Evolutionary conservation across 2,797 vertebrate species (phyloP).

Genomic region (Enteromius unitaeniatus): DNA sequence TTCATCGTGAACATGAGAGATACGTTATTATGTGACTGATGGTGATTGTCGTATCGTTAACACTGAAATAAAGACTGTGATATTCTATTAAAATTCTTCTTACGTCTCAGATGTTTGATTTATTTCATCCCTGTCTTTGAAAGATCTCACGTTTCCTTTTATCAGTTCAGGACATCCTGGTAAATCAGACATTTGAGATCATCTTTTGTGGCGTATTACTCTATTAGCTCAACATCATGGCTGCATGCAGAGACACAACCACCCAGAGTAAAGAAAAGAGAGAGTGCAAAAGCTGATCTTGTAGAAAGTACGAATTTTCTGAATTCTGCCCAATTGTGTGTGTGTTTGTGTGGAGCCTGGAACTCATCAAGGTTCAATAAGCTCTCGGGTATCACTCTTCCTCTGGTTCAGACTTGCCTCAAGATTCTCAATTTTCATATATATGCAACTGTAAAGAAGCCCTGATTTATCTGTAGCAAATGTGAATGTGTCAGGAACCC

Average conservation of each 20-base stretch:
- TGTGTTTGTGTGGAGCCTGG: neutral
- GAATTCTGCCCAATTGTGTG: neutral
- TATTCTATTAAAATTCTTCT: neutral
- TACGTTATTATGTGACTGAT: slow-evolving; percentile 11
- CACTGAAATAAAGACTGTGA: neutral
- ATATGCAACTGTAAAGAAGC: neutral
- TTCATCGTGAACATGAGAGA: neutral
- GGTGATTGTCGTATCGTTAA: neutral
- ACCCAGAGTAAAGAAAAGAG: neutral
- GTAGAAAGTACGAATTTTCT: neutral
- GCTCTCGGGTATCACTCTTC: neutral
- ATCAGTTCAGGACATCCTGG: neutral
- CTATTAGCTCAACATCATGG: neutral
- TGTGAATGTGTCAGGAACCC: neutral
- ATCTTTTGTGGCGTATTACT: neutral
- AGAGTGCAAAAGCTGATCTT: neutral
- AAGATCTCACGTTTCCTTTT: slow-evolving; percentile 11
- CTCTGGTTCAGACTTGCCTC: slow-evolving; percentile 32
- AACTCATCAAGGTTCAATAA: slow-evolving; percentile 11
- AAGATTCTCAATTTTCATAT: slow-evolving; percentile 18
- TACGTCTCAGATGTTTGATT: neutral
- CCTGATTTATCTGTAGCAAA: neutral
- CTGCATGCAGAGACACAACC: neutral
- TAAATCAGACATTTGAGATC: slow-evolving; percentile 21
- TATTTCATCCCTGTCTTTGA: neutral